phyloP scores from a whole-genome alignment of 2,888 invertebrate species.

The Parnassius apollo region DNA sequence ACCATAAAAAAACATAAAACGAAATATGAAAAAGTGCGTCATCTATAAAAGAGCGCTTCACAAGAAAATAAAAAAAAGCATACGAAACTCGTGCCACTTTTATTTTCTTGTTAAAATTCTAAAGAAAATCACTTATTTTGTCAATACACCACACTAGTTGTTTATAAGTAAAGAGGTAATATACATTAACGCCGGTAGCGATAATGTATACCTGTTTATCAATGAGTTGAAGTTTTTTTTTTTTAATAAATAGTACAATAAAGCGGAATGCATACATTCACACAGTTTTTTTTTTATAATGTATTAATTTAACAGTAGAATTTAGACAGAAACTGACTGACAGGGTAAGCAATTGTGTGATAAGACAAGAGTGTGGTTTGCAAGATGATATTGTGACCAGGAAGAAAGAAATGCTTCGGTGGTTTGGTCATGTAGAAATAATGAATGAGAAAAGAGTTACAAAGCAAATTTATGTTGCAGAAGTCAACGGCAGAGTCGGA shows the following conservation, averaged over 20 bases:
- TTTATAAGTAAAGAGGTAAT: conserved; percentile 47
- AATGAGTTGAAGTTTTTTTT: neutral
- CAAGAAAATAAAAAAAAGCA: conserved; percentile 51
- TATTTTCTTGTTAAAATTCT: conserved; percentile 41
- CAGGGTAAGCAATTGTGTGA: no score
- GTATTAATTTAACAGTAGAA: no score
- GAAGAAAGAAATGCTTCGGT: no score
- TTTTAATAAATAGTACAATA: neutral
- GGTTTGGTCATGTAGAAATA: no score
- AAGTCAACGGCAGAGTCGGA: no score
- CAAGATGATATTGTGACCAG: no score
- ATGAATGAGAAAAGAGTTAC: no score
- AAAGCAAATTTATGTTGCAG: no score
- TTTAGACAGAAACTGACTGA: no score
- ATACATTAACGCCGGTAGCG: conserved; percentile 31
- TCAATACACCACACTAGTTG: conserved; percentile 50
- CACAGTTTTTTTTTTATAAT: neutral
- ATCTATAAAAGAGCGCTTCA: conserved; percentile 38
- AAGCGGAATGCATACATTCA: neutral
- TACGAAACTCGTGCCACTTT: conserved; percentile 43
- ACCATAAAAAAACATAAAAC: no score
- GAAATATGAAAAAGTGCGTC: no score
- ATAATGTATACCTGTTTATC: conserved; percentile 36
- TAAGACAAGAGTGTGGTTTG: no score
- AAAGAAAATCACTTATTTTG: conserved; percentile 49